phyloP scores from a whole-genome alignment of 2,888 invertebrate species.

The Pycnomerus fuliginosus region DNA sequence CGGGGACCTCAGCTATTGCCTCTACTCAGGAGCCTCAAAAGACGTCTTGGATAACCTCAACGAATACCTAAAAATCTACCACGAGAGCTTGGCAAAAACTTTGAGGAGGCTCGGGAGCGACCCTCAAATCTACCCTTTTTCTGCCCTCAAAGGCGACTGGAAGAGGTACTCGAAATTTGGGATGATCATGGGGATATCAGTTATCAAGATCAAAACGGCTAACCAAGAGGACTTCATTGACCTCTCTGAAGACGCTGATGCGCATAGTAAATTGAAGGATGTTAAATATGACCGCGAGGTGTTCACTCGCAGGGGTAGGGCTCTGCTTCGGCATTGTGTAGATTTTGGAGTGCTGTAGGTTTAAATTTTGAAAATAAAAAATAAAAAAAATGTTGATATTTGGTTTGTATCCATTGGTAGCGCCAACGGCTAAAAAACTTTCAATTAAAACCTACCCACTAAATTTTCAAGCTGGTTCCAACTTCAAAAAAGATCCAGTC shows the following conservation, averaged over 20 bases:
- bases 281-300: too few species aligned
- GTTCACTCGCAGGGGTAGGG: too few species aligned
- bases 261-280: too few species aligned
- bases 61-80: conserved; percentile 39
- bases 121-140: conserved; percentile 39
- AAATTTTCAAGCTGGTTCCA: too few species aligned
- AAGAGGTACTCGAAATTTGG: conserved; percentile 30
- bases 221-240: conserved; percentile 25
- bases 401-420: too few species aligned
- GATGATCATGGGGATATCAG: conserved; percentile 22
- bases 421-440: too few species aligned
- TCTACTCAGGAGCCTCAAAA: conserved; percentile 41
- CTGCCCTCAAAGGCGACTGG: conserved; percentile 34
- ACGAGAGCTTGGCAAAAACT: conserved; percentile 35
- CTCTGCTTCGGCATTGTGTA: too few species aligned
- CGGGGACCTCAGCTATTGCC: conserved; percentile 43
- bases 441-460: too few species aligned
- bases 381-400: too few species aligned
- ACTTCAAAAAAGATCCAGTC: too few species aligned
- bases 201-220: conserved; percentile 27
- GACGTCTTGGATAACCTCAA: conserved; percentile 38
- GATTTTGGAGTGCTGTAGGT: too few species aligned
- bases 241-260: conserved; percentile 5
- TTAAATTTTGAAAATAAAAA: too few species aligned
- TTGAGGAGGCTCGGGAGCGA: conserved; percentile 35